These are phyloP conservation scores for Pandemis corylana DNA, from an alignment of 2,888 invertebrate genomes.

Conservation along the genomic window DNA sequence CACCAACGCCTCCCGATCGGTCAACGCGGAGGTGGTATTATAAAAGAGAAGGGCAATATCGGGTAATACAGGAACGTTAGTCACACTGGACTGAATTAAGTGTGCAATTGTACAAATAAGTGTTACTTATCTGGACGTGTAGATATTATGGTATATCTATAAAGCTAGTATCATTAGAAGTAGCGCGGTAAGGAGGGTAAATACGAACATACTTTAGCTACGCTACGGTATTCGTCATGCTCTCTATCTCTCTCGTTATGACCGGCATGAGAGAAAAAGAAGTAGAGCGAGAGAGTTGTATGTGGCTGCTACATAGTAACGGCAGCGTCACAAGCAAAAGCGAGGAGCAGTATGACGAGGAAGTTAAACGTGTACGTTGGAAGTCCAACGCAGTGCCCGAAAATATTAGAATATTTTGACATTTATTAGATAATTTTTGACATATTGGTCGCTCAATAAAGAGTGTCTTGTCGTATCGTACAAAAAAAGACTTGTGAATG, in stretches of 20 bases:
- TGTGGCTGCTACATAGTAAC: too few species aligned
- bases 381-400: neutral
- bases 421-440: neutral
- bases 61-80: neutral
- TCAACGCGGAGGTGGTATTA: conserved; percentile 71
- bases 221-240: too few species aligned
- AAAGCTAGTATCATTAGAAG: too few species aligned
- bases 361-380: neutral
- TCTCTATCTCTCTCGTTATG: too few species aligned
- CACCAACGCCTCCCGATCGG: conserved; percentile 55
- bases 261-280: too few species aligned
- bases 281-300: too few species aligned
- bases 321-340: neutral
- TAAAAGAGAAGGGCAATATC: conserved; percentile 45
- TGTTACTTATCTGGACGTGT: neutral
- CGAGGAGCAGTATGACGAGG: neutral
- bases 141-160: neutral
- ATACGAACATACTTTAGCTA: too few species aligned
- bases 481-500: too few species aligned
- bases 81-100: neutral
- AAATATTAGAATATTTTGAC: neutral
- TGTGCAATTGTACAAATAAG: neutral
- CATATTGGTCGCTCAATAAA: neutral
- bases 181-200: too few species aligned
- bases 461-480: neutral